Evolutionary conservation across 2,888 invertebrate species (phyloP), one percentile per base, ranked within the genome.

Genomic region (Bhutanitis thaidina): DNA sequence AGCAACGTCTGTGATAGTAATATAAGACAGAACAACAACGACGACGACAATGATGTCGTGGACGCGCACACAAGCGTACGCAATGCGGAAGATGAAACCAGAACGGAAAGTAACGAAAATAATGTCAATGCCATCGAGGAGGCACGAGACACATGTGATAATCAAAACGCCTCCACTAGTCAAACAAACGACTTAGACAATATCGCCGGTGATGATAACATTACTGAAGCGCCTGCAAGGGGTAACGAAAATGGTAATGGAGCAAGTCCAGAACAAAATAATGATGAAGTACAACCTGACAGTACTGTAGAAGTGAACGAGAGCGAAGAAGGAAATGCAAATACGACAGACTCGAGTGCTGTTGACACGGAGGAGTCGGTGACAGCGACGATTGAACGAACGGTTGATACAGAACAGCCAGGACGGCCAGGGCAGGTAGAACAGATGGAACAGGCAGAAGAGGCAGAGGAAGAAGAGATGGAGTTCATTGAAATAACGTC

Each of bases 1-100:
- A 85, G 82, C 78, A 69, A 69, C 57, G 80, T 83, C 87, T 88
- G 88, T 88, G 88, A 89, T 88, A 85, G 60, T 84, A 83, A 79
- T 82, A 74, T 87, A 83, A 83, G 85, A 62, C 71, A 75, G 64
- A 80, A 78, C 61, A 68, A 69, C 59, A 65, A 67, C 46, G 61
- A 57, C 54, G 89, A 87, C 55, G 89, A 90, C 43, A 90, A 90
- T 59, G 90, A 90, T 65, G 91, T 87, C 32, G 85, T 85, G 1
- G 86, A 87, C 67, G 86, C 82, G 43, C 80, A 55, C 54, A 46
- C 49, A 29, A 40, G 48, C 12, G 36, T 34, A 20, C 52, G 51
- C 39, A 4, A 20, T 20, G 43, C 43, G 4, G 54, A 55, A 20
- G 48, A 49, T 40, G 55, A 61, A 34, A 34, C 2, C 51, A 69